phyloP scores from a whole-genome alignment of 92 coral and sea anemone genomes.

The Porites lobata region DNA sequence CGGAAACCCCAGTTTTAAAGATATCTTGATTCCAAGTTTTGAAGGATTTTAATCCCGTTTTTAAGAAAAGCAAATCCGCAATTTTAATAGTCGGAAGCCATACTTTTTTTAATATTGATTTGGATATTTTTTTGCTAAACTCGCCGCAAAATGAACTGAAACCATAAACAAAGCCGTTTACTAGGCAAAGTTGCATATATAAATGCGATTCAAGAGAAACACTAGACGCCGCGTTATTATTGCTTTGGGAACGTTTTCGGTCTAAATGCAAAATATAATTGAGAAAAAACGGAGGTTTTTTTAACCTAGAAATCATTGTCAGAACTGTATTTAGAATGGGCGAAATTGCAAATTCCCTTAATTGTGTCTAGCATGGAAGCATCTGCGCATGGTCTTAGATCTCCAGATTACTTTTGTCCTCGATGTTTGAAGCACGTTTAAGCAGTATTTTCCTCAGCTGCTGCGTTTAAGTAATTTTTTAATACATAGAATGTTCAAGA shows the following conservation, averaged over 20 bases:
- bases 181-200: not conserved
- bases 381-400: not conserved
- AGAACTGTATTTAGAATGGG: not conserved
- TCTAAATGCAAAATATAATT: not conserved
- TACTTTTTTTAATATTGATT: not conserved
- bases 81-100: not conserved
- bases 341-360: not conserved
- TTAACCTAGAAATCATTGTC: not conserved
- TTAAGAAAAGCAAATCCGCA: not conserved
- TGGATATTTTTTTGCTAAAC: not conserved
- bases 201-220: not conserved
- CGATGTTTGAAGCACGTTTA: not conserved
- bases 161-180: conserved; percentile 41
- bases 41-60: not conserved
- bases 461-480: not conserved
- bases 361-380: not conserved
- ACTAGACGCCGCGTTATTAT: not conserved
- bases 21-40: too few species aligned
- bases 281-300: not conserved
- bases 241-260: not conserved
- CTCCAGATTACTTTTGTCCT: not conserved
- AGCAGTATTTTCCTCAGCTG: not conserved
- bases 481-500: too few species aligned
- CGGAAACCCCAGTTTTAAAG: too few species aligned
- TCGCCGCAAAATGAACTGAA: conserved; percentile 11